phyloP scores from a whole-genome alignment of 2,888 invertebrate genomes.

The Julus scanicus region DNA sequence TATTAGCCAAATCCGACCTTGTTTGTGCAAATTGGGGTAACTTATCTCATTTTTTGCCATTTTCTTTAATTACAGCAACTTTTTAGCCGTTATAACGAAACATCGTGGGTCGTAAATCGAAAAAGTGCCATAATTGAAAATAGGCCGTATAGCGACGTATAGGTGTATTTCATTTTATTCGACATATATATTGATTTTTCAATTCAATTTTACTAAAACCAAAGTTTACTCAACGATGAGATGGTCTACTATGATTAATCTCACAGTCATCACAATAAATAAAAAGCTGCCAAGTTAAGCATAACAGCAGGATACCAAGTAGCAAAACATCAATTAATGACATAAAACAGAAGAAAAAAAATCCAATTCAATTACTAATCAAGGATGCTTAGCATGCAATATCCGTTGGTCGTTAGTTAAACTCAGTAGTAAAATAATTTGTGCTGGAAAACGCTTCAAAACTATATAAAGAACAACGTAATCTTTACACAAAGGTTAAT shows the following conservation, averaged over 20 bases:
- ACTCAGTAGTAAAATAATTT: background rate
- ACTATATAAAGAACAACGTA: background rate
- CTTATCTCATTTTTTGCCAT: no score
- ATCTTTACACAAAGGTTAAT: slow-evolving; percentile 25
- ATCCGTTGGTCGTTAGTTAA: slow-evolving; percentile 17
- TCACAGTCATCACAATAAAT: background rate
- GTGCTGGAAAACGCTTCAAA: background rate
- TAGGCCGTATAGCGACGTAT: no score
- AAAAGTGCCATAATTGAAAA: no score
- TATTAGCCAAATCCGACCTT: no score
- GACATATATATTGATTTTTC: no score
- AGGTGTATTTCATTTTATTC: no score
- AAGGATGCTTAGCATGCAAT: slow-evolving; percentile 21
- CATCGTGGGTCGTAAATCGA: no score
- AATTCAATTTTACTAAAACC: no score
- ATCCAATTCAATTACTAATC: slow-evolving; percentile 20
- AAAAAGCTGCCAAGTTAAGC: background rate
- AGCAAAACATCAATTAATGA: slow-evolving; percentile 6
- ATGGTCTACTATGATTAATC: slow-evolving; percentile 34
- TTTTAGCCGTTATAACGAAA: no score
- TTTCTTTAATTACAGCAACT: no score
- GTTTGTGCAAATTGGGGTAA: no score
- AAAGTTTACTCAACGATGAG: background rate
- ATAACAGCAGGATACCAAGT: background rate
- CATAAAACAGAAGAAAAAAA: background rate